These are phyloP conservation scores for Drosophila gaucha DNA, from an alignment of 2,888 invertebrate species.

Conservation along the genomic window DNA sequence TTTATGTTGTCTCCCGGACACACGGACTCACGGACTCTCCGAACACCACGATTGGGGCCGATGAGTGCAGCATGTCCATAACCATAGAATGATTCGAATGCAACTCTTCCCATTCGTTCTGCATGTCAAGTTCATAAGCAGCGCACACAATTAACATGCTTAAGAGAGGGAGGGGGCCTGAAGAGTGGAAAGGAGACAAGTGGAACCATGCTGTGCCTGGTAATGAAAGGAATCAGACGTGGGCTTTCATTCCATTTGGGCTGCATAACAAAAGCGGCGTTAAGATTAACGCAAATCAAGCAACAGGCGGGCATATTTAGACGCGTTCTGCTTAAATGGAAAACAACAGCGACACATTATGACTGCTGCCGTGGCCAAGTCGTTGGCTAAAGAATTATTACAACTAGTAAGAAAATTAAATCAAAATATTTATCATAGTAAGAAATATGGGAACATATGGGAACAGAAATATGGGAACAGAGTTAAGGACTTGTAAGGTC, in stretches of 20 bases:
- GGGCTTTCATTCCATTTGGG: constrained; percentile 32
- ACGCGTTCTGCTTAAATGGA: constrained; percentile 33
- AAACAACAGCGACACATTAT: constrained; percentile 43
- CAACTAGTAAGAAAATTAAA: not conserved
- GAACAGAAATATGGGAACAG: too few species aligned
- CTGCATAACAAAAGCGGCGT: constrained; percentile 54
- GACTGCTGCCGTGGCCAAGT: constrained; percentile 8
- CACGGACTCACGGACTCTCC: constrained; percentile 6
- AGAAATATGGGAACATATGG: not conserved
- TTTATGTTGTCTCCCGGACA: constrained; percentile 55
- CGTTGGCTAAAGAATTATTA: not conserved
- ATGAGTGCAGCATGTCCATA: constrained; percentile 35
- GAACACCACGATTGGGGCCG: constrained; percentile 15
- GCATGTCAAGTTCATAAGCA: constrained; percentile 71
- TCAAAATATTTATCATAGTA: not conserved
- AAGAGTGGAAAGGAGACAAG: not conserved
- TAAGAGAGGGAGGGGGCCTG: not conserved
- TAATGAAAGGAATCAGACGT: constrained; percentile 49
- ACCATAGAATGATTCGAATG: constrained; percentile 26
- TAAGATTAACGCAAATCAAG: constrained; percentile 65
- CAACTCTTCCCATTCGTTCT: constrained; percentile 45
- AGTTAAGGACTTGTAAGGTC: too few species aligned
- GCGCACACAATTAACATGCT: constrained; percentile 61
- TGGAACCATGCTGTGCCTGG: constrained; percentile 54
- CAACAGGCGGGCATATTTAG: constrained; percentile 50